phyloP scores from a whole-genome alignment of 2,113 vertebrate species.

The Rhabdomys dilectus region DNA sequence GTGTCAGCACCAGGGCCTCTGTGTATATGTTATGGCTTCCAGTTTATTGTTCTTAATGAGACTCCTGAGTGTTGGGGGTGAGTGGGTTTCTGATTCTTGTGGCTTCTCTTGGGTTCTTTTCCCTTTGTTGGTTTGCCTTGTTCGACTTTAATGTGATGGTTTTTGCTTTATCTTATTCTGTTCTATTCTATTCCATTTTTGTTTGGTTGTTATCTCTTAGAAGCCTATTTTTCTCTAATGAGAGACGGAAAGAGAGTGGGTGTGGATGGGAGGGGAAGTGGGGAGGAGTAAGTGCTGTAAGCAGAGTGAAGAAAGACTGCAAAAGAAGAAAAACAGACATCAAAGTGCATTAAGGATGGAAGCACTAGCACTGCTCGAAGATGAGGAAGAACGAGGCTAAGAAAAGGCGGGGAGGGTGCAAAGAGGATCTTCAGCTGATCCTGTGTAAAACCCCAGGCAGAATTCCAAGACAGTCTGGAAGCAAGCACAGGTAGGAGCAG shows the following conservation, averaged over 20 bases:
- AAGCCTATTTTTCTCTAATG: not conserved
- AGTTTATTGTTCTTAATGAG: not conserved
- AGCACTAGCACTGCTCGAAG: accelerated
- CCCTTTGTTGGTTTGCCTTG: not conserved
- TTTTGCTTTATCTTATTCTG: not conserved
- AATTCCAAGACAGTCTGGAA: not conserved
- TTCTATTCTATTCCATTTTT: too few species aligned
- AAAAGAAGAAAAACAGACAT: not conserved
- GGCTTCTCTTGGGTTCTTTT: not conserved
- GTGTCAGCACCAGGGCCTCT: not conserved
- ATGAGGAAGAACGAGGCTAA: not conserved
- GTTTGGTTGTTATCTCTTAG: not conserved
- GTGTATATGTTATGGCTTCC: too few species aligned
- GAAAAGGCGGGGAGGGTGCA: not conserved
- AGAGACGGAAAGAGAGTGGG: not conserved
- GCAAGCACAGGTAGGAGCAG: not conserved
- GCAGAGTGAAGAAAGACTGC: not conserved
- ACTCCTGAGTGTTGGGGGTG: not conserved
- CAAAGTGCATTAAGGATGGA: not conserved
- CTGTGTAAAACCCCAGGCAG: not conserved
- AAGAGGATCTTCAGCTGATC: not conserved
- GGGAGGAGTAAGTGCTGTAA: not conserved
- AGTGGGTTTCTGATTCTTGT: not conserved
- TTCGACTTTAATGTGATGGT: not conserved
- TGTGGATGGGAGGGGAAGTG: not conserved